phyloP scores from a whole-genome alignment of 2,888 invertebrate genomes.

The Rhagonycha fulva region DNA sequence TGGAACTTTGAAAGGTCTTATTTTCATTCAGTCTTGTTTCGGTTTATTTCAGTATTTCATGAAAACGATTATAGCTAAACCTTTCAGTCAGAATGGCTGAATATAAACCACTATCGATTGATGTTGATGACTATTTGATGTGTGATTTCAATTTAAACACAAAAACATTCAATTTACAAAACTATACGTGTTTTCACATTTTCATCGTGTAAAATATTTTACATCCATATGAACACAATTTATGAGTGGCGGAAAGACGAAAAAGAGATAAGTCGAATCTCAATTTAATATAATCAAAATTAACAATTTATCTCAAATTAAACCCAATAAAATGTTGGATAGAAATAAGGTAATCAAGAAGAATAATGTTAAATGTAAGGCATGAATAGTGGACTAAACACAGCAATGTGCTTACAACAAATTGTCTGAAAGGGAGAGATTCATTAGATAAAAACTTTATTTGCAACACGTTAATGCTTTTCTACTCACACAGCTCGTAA shows the following conservation, averaged over 20 bases:
- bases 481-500: neutral
- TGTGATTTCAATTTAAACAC: neutral
- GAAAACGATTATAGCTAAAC: neutral
- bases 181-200: neutral
- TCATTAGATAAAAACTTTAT: neutral
- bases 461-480: neutral
- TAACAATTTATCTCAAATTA: neutral
- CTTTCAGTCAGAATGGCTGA: neutral
- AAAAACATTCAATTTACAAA: neutral
- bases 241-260: neutral
- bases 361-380: neutral
- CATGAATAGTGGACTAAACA: neutral
- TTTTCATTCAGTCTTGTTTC: neutral
- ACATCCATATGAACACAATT: neutral
- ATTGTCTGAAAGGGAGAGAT: neutral
- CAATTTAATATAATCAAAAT: neutral
- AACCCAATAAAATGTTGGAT: neutral
- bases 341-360: neutral
- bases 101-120: neutral
- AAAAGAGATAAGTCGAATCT: neutral
- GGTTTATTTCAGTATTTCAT: neutral
- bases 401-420: neutral
- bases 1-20: neutral
- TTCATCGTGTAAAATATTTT: neutral
- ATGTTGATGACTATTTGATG: neutral